Evolutionary conservation across 2,888 invertebrate species (phyloP), one percentile per base, ranked within the genome.

Genomic region (Monopis laevigella): DNA sequence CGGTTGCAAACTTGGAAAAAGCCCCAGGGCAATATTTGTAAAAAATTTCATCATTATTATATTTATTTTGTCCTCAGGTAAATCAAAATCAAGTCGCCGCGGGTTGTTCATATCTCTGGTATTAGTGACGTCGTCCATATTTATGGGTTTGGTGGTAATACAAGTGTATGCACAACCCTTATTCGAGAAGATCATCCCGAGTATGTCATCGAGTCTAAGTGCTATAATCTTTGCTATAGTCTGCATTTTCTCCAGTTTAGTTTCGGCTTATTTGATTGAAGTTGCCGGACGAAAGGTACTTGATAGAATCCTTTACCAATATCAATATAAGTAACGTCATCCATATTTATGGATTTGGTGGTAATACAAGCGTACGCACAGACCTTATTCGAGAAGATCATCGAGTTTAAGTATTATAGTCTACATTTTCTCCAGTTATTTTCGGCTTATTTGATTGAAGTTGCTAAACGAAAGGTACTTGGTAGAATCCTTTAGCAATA

Each of bases 121-220:
- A 0, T 46, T 73, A 2, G 53, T 59, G 43, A 61, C 64, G 0
- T 49, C 62, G 0, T 50, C 61, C 10, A 57, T 66, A 10, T 69
- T 68, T 51, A 71, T 75, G 61, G 75, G 75, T 0, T 42, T 71
- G 0, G 52, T 70, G 0, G 62, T 62, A 0, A 50, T 74, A 1
- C 68, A 71, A 45, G 72, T 74, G 17, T 74, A 70, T 44, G 73
- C 74, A 0, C 63, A 60, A 7, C 69, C 69, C 0, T 43, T 75
- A 21, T 74, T 75, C 44, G 45, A 45, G 1, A 55, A 64, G 36
- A 68, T 68, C 0, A 53, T 70, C 0, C 71, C 73, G 0, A 52
- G 41, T 21, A 56, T 66, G 46, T 67, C 74, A 0, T 40, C 75
- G 0, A 65, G 59, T 0, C 10, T 69, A 1, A 58, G 65, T 41